These are phyloP conservation scores for Anguilla anguilla DNA, from an alignment of 2,797 vertebrate species.

Conservation along the genomic window DNA sequence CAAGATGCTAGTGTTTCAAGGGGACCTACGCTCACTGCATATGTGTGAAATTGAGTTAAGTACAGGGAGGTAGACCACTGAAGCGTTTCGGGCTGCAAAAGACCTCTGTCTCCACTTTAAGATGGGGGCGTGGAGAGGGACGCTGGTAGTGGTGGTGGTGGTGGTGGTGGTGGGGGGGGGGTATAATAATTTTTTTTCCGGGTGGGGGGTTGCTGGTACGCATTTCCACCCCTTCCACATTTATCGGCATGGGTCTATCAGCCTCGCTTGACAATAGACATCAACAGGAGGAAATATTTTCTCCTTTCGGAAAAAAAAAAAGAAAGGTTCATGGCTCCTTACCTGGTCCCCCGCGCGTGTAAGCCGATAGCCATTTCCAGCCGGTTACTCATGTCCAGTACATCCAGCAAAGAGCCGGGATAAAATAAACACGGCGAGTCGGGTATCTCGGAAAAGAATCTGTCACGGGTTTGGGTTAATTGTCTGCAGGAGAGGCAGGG, in stretches of 20 bases:
- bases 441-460: slow-evolving; percentile 99
- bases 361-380: slow-evolving; percentile 90
- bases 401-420: slow-evolving; percentile 98
- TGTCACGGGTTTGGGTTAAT: slow-evolving; percentile 99
- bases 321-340: slow-evolving; percentile 79
- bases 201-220: slow-evolving; percentile 45
- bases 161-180: not conserved
- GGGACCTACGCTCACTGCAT: slow-evolving; percentile 67
- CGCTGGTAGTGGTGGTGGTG: slow-evolving; percentile 34
- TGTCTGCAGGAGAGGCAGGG: slow-evolving; percentile 99
- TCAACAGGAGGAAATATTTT: slow-evolving; percentile 74
- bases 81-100: slow-evolving; percentile 62
- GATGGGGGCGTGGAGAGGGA: slow-evolving; percentile 59
- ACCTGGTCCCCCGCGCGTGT: slow-evolving; percentile 85
- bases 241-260: slow-evolving; percentile 71
- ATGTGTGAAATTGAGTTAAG: slow-evolving; percentile 81
- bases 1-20: slow-evolving; percentile 73
- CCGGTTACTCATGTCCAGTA: slow-evolving; percentile 99
- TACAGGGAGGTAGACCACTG: slow-evolving; percentile 64
- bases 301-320: slow-evolving; percentile 70
- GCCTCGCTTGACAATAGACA: slow-evolving; percentile 71
- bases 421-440: slow-evolving; percentile 99
- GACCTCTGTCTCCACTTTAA: slow-evolving; percentile 61
- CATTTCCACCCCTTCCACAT: slow-evolving; percentile 63
- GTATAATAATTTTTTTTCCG: slow-evolving; percentile 36